Conservation (phyloP, 2,113 vertebrate species). For the Cebidichthys violaceus region DNA sequence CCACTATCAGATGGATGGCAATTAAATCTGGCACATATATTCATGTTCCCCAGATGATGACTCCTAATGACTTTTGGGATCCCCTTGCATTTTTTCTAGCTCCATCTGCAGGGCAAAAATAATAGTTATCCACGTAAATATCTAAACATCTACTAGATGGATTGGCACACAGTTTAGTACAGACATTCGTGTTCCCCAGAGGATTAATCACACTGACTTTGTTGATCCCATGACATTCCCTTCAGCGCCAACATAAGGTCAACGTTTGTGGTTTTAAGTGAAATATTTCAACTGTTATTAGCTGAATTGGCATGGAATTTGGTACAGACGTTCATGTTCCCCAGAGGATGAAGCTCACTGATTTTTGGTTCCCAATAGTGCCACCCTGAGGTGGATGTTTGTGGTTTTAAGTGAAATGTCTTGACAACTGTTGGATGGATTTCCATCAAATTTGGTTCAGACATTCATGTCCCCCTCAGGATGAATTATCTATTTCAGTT, state of each 20-base stretch:
- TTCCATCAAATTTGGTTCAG: constrained; percentile 5
- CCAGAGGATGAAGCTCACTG: background rate
- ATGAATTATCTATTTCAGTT: constrained; percentile 2
- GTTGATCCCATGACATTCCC: background rate
- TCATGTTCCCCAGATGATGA: too few relatives aligned
- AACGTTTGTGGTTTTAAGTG: background rate
- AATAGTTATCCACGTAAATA: background rate
- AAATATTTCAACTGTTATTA: background rate
- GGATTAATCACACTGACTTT: background rate
- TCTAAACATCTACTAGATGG: too few relatives aligned
- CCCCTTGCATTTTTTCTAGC: too few relatives aligned
- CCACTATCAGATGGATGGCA: too few relatives aligned
- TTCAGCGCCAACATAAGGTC: background rate
- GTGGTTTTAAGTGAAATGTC: background rate
- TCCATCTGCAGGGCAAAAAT: background rate
- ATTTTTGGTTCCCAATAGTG: background rate
- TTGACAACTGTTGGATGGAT: background rate
- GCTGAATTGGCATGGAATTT: background rate
- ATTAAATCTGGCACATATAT: too few relatives aligned
- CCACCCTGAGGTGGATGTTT: background rate
- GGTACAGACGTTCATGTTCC: background rate
- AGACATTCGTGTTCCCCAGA: background rate
- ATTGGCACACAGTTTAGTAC: background rate
- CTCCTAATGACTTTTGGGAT: too few relatives aligned
- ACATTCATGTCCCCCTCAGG: background rate